Evolutionary conservation across 2,113 vertebrate species (phyloP).

Genomic region (Poeciliopsis occidentalis): DNA sequence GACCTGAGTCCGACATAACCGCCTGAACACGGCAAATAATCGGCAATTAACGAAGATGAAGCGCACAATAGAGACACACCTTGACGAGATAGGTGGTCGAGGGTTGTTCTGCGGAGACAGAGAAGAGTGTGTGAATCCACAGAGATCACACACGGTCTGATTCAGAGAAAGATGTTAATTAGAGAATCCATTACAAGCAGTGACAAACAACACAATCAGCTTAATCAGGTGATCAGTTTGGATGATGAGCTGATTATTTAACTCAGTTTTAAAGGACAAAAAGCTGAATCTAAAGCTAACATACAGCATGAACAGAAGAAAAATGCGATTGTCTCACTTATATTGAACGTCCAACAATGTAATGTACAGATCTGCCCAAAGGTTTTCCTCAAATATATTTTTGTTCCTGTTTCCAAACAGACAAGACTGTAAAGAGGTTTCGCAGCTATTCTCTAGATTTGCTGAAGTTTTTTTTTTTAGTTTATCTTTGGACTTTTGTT

Average conservation of each 20-base stretch:
- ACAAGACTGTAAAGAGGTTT: too few species aligned
- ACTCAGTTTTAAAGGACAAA: neutral
- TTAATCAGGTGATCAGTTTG: neutral
- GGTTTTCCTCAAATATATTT: neutral
- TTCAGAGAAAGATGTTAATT: slow-evolving; percentile 1
- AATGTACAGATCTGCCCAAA: neutral
- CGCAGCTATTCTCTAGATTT: too few species aligned
- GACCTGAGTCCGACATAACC: slow-evolving; percentile 35
- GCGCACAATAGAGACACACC: slow-evolving; percentile 17
- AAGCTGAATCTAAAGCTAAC: neutral
- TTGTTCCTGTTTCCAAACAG: too few species aligned
- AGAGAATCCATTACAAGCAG: neutral
- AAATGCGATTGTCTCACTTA: neutral
- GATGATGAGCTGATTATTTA: neutral
- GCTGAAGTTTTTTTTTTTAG: neutral
- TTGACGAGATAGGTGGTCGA: slow-evolving; percentile 2
- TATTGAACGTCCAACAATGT: neutral
- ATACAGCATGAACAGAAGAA: neutral
- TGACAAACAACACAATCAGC: neutral
- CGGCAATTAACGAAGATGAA: slow-evolving; percentile 17
- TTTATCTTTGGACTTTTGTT: neutral
- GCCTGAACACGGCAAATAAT: slow-evolving; percentile 39
- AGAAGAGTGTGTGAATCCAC: slow-evolving; percentile 4
- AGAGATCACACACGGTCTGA: neutral
- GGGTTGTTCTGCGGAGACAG: neutral